These are phyloP conservation scores for Lasioglossum oenotherae DNA, from an alignment of 2,888 invertebrate genomes.

Conservation along the genomic window DNA sequence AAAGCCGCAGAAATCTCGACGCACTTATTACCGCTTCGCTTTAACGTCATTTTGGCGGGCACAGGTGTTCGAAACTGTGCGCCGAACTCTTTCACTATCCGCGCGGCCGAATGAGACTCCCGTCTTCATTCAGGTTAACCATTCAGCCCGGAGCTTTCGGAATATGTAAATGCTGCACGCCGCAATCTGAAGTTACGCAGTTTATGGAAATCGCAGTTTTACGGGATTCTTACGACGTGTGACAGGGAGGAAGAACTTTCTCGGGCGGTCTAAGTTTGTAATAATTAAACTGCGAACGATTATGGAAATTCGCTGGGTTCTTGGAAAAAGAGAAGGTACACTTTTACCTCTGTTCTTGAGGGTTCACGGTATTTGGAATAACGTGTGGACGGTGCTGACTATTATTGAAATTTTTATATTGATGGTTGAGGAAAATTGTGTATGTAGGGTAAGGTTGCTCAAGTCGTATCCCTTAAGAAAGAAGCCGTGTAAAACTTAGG, in stretches of 20 bases:
- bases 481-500: too few species aligned
- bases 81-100: constrained; percentile 5
- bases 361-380: background rate
- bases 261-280: background rate
- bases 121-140: background rate
- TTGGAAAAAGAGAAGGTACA: background rate
- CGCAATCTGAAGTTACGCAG: constrained; percentile 7
- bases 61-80: constrained; percentile 38
- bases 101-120: background rate
- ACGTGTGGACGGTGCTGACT: background rate
- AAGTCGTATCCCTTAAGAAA: too few species aligned
- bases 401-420: background rate
- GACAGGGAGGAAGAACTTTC: background rate
- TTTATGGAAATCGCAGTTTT: constrained; percentile 9
- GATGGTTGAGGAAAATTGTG: background rate
- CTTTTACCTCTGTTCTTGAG: background rate
- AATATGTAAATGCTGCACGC: background rate
- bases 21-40: constrained; percentile 47
- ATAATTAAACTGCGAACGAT: constrained; percentile 4
- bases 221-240: constrained; percentile 3
- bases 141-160: background rate
- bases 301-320: background rate
- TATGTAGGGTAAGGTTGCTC: too few species aligned
- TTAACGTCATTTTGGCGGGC: constrained; percentile 8
- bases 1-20: constrained; percentile 14